These are phyloP conservation scores for Pandemis cinnamomeana DNA, from an alignment of 2,888 invertebrate genomes.

Conservation along the genomic window DNA sequence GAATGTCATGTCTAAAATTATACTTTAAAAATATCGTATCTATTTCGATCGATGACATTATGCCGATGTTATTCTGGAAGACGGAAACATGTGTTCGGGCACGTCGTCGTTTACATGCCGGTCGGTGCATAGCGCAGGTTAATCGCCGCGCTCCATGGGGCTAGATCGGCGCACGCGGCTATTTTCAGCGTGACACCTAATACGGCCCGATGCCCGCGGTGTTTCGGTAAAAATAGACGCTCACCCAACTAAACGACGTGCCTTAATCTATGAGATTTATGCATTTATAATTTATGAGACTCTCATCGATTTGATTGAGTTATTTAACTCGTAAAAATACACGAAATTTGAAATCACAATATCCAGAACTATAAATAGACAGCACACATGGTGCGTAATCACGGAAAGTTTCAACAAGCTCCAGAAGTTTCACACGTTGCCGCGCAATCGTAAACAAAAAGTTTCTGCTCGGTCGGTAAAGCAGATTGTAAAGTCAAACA, in stretches of 20 bases:
- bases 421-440: conserved; percentile 55
- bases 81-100: conserved; percentile 19
- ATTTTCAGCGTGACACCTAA: conserved; percentile 80
- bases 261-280: conserved; percentile 3
- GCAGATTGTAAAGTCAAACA: conserved; percentile 63
- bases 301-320: conserved; percentile 15
- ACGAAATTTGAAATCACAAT: not conserved
- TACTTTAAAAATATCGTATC: conserved; percentile 12
- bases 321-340: not conserved
- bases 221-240: conserved; percentile 75
- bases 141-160: conserved; percentile 63
- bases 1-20: conserved; percentile 17
- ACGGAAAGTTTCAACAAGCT: conserved; percentile 2
- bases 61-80: conserved; percentile 19
- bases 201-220: conserved; percentile 79
- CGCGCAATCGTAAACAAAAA: conserved; percentile 57
- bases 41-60: conserved; percentile 28
- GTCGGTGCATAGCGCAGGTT: conserved; percentile 32
- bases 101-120: conserved; percentile 10
- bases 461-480: conserved; percentile 66
- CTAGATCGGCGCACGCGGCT: conserved; percentile 55
- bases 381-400: not conserved
- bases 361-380: not conserved
- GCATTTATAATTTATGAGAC: not conserved
- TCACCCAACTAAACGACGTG: conserved; percentile 57